Base-by-base conservation (phyloP, 2,797 vertebrate genomes). In the Aldrovandia affinis region DNA sequence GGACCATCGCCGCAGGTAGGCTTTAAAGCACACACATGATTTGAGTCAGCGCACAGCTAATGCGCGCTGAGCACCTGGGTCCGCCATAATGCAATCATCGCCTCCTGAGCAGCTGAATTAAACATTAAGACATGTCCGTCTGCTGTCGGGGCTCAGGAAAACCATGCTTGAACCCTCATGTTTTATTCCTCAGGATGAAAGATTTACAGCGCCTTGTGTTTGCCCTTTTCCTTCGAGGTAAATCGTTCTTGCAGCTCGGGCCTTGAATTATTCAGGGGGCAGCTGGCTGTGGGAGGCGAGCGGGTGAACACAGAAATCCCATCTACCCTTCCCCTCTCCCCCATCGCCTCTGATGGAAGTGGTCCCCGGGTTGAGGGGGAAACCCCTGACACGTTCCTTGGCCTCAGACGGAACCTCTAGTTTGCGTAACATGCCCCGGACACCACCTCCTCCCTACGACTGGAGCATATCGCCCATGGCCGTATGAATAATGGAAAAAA, bases 151-250 rank as follows among this genome's bases (percentile, higher is more conserved):
- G 39, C 25, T 47, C 42, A n/a, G 73, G 73, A 47, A 77, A 77
- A 77, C 39, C 73, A 77, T 77, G 42, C 47, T 42, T 47, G 73
- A 39, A 9, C 42, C 73, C 73, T 77, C 73, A 77, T 77, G 39
- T 77, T 77, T 77, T 77, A 77, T 77, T 77, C 73, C 73, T 77
- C 3, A 28, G 39, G 42, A 77, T 79, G 78, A 79, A 79, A 79
- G 73, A 79, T 54, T 54, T 54, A 79, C 78, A 30, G 33, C 12
- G 30, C 73, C 73, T 77, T 47, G 39, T 47, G 73, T 47, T 77
- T 77, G 73, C 47, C 47, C 50, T 55, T 73, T 30, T 50, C 77
- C n/a, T 50, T 30, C 22, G 78, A 79, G 50, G 39, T 28, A 79
- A 54, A 79, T 79, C 33, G 47, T 54, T 79, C 77, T 28, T 79